Evolutionary conservation across 64 coral and sea anemone genomes (phyloP).

Genomic region (Actinia tenebrosa): DNA sequence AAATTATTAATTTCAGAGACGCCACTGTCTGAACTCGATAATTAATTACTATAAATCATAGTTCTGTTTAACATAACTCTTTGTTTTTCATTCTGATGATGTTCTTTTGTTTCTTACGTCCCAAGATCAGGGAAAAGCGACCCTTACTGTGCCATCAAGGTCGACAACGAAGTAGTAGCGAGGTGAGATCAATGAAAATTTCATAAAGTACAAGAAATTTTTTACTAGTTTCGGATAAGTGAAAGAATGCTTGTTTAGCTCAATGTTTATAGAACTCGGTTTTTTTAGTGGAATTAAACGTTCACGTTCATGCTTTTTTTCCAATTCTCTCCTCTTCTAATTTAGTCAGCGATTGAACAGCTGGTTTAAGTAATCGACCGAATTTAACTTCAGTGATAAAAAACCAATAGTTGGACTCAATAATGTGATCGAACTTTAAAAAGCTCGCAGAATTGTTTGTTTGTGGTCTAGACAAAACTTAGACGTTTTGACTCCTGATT

Average conservation of each 20-base stretch:
- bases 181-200: slow-evolving; percentile 34
- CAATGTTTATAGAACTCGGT: neutral
- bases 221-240: neutral
- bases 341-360: neutral
- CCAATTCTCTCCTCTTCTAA: neutral
- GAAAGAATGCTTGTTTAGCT: neutral
- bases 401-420: too few species aligned
- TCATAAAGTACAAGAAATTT: neutral
- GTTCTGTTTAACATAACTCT: neutral
- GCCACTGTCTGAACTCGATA: neutral
- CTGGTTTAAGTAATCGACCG: too few species aligned
- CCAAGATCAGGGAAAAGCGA: slow-evolving; percentile 86
- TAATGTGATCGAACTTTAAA: too few species aligned
- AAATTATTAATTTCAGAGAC: neutral
- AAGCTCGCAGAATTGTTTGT: neutral
- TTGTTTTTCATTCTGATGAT: neutral
- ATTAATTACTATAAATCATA: neutral
- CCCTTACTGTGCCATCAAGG: slow-evolving; percentile 84
- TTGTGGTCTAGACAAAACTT: neutral
- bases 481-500: neutral
- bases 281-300: neutral
- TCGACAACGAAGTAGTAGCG: slow-evolving; percentile 82
- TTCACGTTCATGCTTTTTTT: too few species aligned
- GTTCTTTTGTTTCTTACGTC: neutral
- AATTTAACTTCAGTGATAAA: too few species aligned